Conservation (phyloP, 2,888 invertebrate species). For the Pasiphila rectangulata region DNA sequence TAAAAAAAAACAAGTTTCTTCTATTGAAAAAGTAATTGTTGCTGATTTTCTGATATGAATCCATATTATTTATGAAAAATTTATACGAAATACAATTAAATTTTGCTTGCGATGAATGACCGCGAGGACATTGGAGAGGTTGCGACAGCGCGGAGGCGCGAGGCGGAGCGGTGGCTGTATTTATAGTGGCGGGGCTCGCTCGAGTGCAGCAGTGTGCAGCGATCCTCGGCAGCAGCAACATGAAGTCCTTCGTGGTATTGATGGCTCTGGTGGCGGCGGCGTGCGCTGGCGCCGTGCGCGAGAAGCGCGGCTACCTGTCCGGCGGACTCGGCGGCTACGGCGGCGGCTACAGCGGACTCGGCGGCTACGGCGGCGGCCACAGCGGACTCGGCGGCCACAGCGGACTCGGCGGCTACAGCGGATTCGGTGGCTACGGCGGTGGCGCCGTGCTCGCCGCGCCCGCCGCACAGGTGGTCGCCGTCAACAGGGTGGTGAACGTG, state of each 20-base stretch:
- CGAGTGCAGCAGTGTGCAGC: too few relatives aligned
- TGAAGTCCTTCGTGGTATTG: slow-evolving; percentile 15
- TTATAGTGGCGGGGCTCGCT: too few relatives aligned
- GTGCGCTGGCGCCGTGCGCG: slow-evolving; percentile 30
- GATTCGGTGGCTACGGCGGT: slow-evolving; percentile 20
- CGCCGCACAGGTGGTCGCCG: slow-evolving; percentile 37
- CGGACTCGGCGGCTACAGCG: slow-evolving; percentile 21
- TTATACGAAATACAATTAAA: too few relatives aligned
- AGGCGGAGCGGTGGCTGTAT: too few relatives aligned
- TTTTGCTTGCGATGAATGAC: too few relatives aligned
- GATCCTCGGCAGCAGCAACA: too few relatives aligned
- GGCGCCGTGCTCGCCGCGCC: slow-evolving; percentile 20
- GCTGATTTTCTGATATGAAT: too few relatives aligned
- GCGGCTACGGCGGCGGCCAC: slow-evolving; percentile 21
- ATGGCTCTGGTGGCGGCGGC: slow-evolving; percentile 30
- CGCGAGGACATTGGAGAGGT: too few relatives aligned
- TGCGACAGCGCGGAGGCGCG: too few relatives aligned
- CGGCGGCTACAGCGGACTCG: slow-evolving; percentile 18
- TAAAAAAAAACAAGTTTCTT: too few relatives aligned
- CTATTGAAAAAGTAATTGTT: too few relatives aligned
- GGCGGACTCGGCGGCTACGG: slow-evolving; percentile 21
- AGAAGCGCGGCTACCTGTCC: slow-evolving; percentile 29
- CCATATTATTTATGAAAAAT: too few relatives aligned
- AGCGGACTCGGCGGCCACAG: slow-evolving; percentile 15
- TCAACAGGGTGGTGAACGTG: slow-evolving; percentile 48